These are phyloP conservation scores for Zoanthus gigantus DNA, from an alignment of 92 coral and sea anemone genomes.

Conservation along the genomic window DNA sequence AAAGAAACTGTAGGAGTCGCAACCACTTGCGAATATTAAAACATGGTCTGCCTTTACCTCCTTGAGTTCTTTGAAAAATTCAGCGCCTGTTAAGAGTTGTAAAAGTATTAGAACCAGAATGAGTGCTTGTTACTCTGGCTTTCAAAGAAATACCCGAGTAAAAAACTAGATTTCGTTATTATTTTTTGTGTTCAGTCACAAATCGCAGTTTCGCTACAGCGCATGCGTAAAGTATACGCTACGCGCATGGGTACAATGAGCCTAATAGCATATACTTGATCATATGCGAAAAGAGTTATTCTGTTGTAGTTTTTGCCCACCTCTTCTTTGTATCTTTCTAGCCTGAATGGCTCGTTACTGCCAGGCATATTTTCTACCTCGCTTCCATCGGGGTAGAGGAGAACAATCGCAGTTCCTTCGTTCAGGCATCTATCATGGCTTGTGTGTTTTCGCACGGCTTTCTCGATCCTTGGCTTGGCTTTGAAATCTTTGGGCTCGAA, in stretches of 20 bases:
- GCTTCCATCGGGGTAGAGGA: conserved; percentile 72
- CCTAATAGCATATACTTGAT: no score
- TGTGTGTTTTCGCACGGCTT: conserved; percentile 61
- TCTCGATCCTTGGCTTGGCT: conserved; percentile 43
- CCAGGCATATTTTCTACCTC: conserved; percentile 61
- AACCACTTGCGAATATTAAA: conserved; percentile 31
- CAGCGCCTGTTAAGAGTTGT: background rate
- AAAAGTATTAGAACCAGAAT: no score
- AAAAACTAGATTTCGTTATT: no score
- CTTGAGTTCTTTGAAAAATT: conserved; percentile 36
- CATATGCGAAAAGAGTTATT: no score
- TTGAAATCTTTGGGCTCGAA: conserved; percentile 59
- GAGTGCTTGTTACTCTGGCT: no score
- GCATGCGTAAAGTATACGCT: no score
- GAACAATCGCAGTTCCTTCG: conserved; percentile 55
- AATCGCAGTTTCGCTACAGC: no score
- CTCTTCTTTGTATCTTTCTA: background rate
- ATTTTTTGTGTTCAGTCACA: no score
- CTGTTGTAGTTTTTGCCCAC: no score
- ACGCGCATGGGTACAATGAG: no score
- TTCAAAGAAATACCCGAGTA: no score
- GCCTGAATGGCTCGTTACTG: conserved; percentile 34
- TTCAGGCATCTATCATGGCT: conserved; percentile 64
- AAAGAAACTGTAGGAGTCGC: conserved; percentile 29
- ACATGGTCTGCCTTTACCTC: conserved; percentile 18